Percentiles rank a stretch among this genome's conserved stretches.
Evolutionary conservation across 2,888 invertebrate genomes (phyloP).

Genomic region (Dastarcus helophoroides): DNA sequence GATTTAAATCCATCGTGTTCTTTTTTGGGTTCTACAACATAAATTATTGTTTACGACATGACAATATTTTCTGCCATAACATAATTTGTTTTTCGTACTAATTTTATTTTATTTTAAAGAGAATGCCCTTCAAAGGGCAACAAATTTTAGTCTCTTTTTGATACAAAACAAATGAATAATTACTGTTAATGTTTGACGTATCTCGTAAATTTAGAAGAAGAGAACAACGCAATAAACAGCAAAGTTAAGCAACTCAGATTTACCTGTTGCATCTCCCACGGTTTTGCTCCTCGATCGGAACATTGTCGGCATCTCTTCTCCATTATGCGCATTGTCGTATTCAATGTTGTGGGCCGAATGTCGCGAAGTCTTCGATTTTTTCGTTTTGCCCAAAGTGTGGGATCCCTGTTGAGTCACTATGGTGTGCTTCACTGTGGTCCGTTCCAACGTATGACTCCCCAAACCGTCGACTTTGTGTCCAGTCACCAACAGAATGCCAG

Average conservation of each 20-base stretch:
- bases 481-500: conserved; percentile 34
- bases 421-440: conserved; percentile 36
- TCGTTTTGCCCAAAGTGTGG: conserved; percentile 73
- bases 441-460: conserved; percentile 49
- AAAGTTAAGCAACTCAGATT: too few species aligned
- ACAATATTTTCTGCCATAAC: too few species aligned
- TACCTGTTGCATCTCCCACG: conserved; percentile 74
- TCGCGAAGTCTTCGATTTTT: conserved; percentile 60
- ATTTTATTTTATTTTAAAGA: too few species aligned
- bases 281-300: conserved; percentile 85
- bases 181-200: too few species aligned
- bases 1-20: conserved; percentile 54
- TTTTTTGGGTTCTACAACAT: conserved; percentile 9
- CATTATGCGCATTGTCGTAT: conserved; percentile 68
- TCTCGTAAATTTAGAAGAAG: too few species aligned
- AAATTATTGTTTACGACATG: too few species aligned
- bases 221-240: too few species aligned
- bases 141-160: too few species aligned
- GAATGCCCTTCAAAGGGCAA: too few species aligned
- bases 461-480: conserved; percentile 32
- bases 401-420: conserved; percentile 50
- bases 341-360: conserved; percentile 79
- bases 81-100: too few species aligned
- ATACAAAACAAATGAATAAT: too few species aligned
- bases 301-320: conserved; percentile 43